Base-by-base conservation (phyloP, 2,113 vertebrate species). In the Megaptera novaeangliae region DNA sequence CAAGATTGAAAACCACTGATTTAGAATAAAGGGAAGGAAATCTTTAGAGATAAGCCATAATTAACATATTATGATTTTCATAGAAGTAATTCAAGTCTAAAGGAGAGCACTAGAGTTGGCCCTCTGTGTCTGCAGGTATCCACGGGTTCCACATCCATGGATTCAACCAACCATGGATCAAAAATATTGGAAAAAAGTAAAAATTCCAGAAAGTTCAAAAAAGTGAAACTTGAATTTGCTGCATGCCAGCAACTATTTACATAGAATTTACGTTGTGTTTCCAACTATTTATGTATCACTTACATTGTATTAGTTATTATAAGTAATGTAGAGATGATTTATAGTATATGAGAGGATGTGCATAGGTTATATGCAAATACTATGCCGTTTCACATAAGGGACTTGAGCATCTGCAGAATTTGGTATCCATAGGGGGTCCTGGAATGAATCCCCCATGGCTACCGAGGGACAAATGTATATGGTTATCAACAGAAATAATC, bases 21-120 rank as follows among this genome's bases (percentile, higher is more conserved):
- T 81, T 81, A 61, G 34, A 91, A 87, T 90, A 84, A 95, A 94
- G 10, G 55, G 69, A 81, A 89, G 29, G 25, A 69, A 71, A 36
- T 59, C 20, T 93, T 88, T 88, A 91, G 44, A 69, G 52, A 87
- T 77, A 78, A 93, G 17, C 31, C 36, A 29, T 75, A 82, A 49
- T 77, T 64, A 15, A 64, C 20, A 64, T 72, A 81, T 34, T 44
- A 8, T 94, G 27, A 49, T 94, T 89, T 93, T 75, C 36, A 46
- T 29, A 83, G 44, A 91, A 78, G 31, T 88, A 88, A 89, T 61
- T 75, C 81, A 57, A 89, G 44, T 92, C 39, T 92, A 78, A 97
- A 89, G 46, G 23, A 91, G 31, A 96, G 5, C 1, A 8, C 11
- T 82, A 12, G 52, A 18, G 12, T n/a, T 12, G 3, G 8, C 20